These are phyloP conservation scores for Parnassius orleans DNA, from an alignment of 2,888 invertebrate genomes.

Conservation along the genomic window DNA sequence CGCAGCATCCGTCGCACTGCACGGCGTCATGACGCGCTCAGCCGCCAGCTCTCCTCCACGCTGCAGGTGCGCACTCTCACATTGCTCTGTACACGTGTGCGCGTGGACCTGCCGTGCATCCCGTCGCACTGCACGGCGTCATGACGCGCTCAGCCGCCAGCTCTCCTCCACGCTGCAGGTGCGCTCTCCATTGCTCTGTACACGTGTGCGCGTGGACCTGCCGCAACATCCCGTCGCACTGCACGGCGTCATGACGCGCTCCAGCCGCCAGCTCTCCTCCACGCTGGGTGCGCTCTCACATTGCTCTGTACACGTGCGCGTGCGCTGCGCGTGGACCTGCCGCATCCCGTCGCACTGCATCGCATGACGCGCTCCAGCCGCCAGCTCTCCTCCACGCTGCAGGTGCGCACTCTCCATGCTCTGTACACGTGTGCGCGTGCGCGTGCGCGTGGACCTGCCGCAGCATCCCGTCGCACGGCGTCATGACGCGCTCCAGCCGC, in stretches of 20 bases:
- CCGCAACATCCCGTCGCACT: conserved; percentile 93
- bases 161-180: conserved; percentile 93
- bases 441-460: conserved; percentile 95
- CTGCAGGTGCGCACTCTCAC: conserved; percentile 83
- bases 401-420: conserved; percentile 70
- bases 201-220: conserved; percentile 88
- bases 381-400: conserved; percentile 94
- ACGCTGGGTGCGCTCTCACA: too few species aligned
- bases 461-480: conserved; percentile 99
- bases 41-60: conserved; percentile 91
- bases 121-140: conserved; percentile 98
- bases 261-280: conserved; percentile 72
- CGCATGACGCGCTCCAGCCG: conserved; percentile 97
- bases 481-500: conserved; percentile 97
- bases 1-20: conserved; percentile 99
- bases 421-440: too few species aligned
- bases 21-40: conserved; percentile 99
- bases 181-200: background rate
- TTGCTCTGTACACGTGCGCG: conserved; percentile 81
- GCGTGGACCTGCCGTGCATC: conserved; percentile 98
- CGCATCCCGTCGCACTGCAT: conserved; percentile 98
- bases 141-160: conserved; percentile 97
- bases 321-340: conserved; percentile 93
- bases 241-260: conserved; percentile 98
- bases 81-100: conserved; percentile 79